Conservation (phyloP, 2,888 invertebrate genomes). For the Megalurothrips usitatus region DNA sequence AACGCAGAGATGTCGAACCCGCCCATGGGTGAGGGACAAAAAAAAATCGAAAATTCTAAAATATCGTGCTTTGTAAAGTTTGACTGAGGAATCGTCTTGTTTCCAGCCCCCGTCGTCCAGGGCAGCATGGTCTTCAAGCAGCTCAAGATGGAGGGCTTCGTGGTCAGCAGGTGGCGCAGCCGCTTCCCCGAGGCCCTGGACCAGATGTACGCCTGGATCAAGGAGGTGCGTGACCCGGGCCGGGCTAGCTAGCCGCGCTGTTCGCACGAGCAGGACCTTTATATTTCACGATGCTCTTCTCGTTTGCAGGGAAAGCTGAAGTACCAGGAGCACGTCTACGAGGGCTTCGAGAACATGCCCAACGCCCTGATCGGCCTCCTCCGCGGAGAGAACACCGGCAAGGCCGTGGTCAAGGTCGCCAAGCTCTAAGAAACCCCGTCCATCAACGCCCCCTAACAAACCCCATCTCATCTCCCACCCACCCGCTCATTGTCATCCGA, state of each 20-base stretch:
- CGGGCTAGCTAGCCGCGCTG: background rate
- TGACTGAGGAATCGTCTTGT: background rate
- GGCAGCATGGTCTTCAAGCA: conserved; percentile 54
- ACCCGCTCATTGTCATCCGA: background rate
- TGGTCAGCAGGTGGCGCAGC: conserved; percentile 52
- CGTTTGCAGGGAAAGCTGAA: conserved; percentile 58
- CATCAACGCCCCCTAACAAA: background rate
- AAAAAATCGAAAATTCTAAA: too few species aligned
- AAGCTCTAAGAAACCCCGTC: background rate
- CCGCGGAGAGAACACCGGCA: conserved; percentile 63
- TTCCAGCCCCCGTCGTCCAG: conserved; percentile 51
- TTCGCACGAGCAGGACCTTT: too few species aligned
- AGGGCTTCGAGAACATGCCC: conserved; percentile 70
- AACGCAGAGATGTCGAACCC: conserved; percentile 52
- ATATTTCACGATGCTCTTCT: conserved; percentile 15
- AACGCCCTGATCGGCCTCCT: conserved; percentile 62
- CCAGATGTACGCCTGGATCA: conserved; percentile 60
- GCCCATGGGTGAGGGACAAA: conserved; percentile 45
- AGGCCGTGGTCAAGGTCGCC: conserved; percentile 61
- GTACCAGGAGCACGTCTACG: conserved; percentile 62
- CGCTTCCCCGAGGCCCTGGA: conserved; percentile 60
- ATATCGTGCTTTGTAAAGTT: background rate
- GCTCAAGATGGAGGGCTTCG: conserved; percentile 61
- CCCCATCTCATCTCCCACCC: background rate
- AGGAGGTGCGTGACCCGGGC: conserved; percentile 44